Evolutionary conservation across 2,888 invertebrate species (phyloP).

Genomic region (Drosophila formosana): DNA sequence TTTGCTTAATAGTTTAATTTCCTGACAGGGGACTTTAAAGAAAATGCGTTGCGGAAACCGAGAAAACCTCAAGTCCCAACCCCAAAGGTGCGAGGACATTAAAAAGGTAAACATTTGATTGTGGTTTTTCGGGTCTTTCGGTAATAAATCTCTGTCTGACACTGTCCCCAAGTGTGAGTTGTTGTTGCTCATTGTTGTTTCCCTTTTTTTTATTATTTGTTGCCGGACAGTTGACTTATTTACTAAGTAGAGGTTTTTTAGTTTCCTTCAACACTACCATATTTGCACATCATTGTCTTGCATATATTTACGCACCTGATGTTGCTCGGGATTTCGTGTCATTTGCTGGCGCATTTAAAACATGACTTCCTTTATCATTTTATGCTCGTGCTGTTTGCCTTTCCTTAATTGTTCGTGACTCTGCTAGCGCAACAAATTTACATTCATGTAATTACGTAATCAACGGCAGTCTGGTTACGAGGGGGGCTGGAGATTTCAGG

Average conservation of each 20-base stretch:
- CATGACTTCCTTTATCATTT: slow-evolving; percentile 47
- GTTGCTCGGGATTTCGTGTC: slow-evolving; percentile 22
- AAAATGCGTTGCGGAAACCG: slow-evolving; percentile 11
- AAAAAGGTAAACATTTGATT: slow-evolving; percentile 50
- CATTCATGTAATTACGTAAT: slow-evolving; percentile 71
- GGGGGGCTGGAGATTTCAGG: background rate
- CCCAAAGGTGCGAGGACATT: slow-evolving; percentile 51
- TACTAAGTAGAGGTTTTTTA: slow-evolving; percentile 4
- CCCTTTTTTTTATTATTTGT: background rate
- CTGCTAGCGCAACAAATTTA: slow-evolving; percentile 47
- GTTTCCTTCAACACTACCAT: slow-evolving; percentile 3
- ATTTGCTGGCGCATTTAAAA: slow-evolving; percentile 49
- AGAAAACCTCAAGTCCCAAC: slow-evolving; percentile 27
- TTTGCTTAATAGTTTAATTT: slow-evolving; percentile 76
- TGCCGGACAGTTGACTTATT: slow-evolving; percentile 23
- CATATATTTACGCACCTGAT: slow-evolving; percentile 40
- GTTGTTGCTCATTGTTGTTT: slow-evolving; percentile 1
- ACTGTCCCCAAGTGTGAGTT: slow-evolving; percentile 30
- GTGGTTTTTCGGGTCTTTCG: slow-evolving; percentile 33
- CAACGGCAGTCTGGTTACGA: slow-evolving; percentile 28
- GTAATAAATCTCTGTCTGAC: slow-evolving; percentile 70
- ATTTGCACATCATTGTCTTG: slow-evolving; percentile 23
- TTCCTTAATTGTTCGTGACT: slow-evolving; percentile 62
- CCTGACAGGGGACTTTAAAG: slow-evolving; percentile 50
- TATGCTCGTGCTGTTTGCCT: slow-evolving; percentile 42